A percentile compares a stretch with the other conserved stretches of the same genome.
Evolutionary conservation across 1,140 invertebrate species (phyloP).

Genomic region (Drosophila truncata): DNA sequence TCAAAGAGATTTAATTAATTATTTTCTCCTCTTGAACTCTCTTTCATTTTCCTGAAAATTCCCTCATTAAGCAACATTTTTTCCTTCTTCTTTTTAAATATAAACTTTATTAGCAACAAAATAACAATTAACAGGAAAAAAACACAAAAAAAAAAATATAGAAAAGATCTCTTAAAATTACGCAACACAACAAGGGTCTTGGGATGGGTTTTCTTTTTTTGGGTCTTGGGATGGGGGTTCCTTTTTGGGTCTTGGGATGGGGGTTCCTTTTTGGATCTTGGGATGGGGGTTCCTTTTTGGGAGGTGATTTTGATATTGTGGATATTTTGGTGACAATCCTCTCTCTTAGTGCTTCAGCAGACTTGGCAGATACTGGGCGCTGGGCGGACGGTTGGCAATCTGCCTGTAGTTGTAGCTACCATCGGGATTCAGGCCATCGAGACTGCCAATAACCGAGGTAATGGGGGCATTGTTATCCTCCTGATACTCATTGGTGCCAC

Average conservation of each 20-base stretch:
- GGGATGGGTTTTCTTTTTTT: too few species aligned
- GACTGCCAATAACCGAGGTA: conserved; percentile 78
- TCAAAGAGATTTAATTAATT: too few species aligned
- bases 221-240: conserved; percentile 11
- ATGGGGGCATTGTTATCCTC: conserved; percentile 79
- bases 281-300: conserved; percentile 10
- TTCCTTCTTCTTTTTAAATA: conserved; percentile 45
- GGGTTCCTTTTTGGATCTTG: conserved; percentile 5
- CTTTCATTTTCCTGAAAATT: not conserved
- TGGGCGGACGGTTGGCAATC: conserved; percentile 56
- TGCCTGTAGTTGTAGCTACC: conserved; percentile 81
- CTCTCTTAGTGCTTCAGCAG: conserved; percentile 64
- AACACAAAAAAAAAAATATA: conserved; percentile 46
- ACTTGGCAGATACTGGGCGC: conserved; percentile 67
- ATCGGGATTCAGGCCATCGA: conserved; percentile 79
- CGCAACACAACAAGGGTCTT: conserved; percentile 54
- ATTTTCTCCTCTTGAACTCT: not conserved
- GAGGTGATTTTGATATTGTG: not conserved
- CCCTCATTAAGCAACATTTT: not conserved
- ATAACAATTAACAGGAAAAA: conserved; percentile 52
- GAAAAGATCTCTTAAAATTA: conserved; percentile 62
- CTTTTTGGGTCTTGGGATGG: conserved; percentile 14
- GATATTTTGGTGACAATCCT: conserved; percentile 1
- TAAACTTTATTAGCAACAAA: conserved; percentile 58
- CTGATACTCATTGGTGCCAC: conserved; percentile 78